Evolutionary conservation across 64 coral and sea anemone species (phyloP).

Genomic region (Porites lutea): DNA sequence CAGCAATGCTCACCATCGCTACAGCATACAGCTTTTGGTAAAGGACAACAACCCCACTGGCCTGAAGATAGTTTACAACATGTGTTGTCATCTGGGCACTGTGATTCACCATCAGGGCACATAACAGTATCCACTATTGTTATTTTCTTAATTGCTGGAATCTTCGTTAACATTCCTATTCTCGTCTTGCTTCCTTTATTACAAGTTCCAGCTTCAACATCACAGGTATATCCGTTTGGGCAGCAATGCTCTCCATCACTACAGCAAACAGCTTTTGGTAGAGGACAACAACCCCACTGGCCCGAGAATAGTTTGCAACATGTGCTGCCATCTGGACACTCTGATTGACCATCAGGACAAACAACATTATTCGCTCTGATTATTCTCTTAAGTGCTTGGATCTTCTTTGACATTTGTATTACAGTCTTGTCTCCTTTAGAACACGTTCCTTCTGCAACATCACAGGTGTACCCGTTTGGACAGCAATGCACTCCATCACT

Average conservation of each 20-base stretch:
- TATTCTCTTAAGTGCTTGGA: background rate
- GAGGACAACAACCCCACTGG: background rate
- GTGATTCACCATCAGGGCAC: conserved; percentile 33
- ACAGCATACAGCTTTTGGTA: conserved; percentile 74
- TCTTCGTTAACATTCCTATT: background rate
- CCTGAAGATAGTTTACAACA: conserved; percentile 73
- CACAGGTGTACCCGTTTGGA: conserved; percentile 56
- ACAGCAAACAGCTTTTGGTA: conserved; percentile 56
- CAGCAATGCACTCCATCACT: conserved; percentile 55
- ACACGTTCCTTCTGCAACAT: conserved; percentile 28
- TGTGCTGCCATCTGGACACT: conserved; percentile 15
- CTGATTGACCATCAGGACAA: background rate
- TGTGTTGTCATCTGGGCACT: conserved; percentile 70
- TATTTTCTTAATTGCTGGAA: background rate
- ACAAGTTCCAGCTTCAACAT: conserved; percentile 1
- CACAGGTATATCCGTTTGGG: conserved; percentile 63
- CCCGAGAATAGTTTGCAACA: conserved; percentile 15
- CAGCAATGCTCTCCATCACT: conserved; percentile 46
- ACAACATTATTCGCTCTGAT: background rate
- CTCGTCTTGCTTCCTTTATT: background rate
- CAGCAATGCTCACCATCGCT: conserved; percentile 57
- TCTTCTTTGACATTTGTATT: conserved; percentile 38
- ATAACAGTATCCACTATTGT: background rate
- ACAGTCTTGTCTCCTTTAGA: background rate
- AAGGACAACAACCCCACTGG: conserved; percentile 76